A percentile compares a stretch with the other conserved stretches of the same genome.
Conservation (phyloP, 2,113 vertebrate species). For the Cettia cetti region DNA sequence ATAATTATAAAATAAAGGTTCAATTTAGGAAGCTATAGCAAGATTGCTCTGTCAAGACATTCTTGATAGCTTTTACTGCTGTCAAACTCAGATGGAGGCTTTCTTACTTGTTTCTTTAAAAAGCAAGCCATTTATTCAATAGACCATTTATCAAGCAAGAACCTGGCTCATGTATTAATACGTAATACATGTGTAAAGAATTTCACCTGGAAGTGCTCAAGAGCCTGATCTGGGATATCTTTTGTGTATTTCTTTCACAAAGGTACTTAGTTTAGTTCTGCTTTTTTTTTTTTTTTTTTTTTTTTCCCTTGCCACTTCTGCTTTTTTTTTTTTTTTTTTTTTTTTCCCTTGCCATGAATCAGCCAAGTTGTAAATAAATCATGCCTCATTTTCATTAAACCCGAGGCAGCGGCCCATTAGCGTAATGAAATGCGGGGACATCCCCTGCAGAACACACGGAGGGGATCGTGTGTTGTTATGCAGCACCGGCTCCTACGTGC, state of each 20-base stretch:
- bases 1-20: background rate
- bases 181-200: background rate
- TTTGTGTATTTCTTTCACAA: background rate
- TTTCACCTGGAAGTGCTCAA: background rate
- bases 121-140: background rate
- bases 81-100: background rate
- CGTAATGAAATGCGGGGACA: background rate
- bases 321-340: too few species aligned
- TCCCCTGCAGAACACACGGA: rapidly evolving
- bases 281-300: too few species aligned
- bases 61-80: background rate
- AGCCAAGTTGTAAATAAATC: background rate
- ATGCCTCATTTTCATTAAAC: background rate
- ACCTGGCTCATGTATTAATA: background rate
- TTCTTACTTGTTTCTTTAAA: background rate
- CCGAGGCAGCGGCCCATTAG: background rate
- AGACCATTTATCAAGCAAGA: background rate
- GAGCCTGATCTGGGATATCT: background rate
- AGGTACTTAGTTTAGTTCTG: background rate
- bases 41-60: background rate
- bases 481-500: rapidly evolving
- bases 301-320: background rate
- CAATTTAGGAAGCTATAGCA: background rate
- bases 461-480: rapidly evolving
- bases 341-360: background rate